Base-by-base conservation (phyloP, 2,888 invertebrate species). In the Leptura quadrifasciata region DNA sequence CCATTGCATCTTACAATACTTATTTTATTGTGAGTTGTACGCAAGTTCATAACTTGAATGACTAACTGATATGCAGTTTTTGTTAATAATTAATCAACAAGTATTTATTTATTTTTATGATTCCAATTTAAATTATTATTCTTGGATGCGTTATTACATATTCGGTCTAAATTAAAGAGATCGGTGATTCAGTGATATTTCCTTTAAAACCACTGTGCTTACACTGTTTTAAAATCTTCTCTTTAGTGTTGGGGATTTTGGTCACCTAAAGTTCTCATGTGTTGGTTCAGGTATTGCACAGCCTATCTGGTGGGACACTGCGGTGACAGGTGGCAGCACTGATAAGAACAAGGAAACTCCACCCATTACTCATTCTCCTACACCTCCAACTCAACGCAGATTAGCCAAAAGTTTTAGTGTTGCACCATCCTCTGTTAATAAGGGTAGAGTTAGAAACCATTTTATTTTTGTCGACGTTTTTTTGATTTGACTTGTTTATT, bases 341-440 rank as follows among this genome's bases (percentile, higher is more conserved):
- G 89, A 90, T 83, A 89, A 89, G 85, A 86, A 82, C 79, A 88
- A 89, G 84, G 89, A 90, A 72, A 82, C 83, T 79, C 81, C 84
- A 77, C 81, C 84, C 58, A 74, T 78, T 47, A 78, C 92, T 81
- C 93, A 93, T 85, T 93, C 94, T 83, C 94, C 94, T 80, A 96
- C 96, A 84, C 96, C 96, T 85, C 96, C 96, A 84, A 93, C 96
- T 84, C 96, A 96, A 90, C 93, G 97, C 86, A 94, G 96, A 86
- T 93, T 96, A 89, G 96, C 96, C 86, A 97, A 97, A 92, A 96
- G 96, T 90, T 96, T 97, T 93, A 96, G 96, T 91, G 96, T 96
- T 87, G 94, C 96, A 85, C 93, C 95, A 86, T 93, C 94, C 85
- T 91, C 92, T 85, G 91, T 91, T 83, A 90, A 91, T 85, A 93